Base-by-base conservation (phyloP, 2,888 invertebrate species). In the Scaptomyza flava region DNA sequence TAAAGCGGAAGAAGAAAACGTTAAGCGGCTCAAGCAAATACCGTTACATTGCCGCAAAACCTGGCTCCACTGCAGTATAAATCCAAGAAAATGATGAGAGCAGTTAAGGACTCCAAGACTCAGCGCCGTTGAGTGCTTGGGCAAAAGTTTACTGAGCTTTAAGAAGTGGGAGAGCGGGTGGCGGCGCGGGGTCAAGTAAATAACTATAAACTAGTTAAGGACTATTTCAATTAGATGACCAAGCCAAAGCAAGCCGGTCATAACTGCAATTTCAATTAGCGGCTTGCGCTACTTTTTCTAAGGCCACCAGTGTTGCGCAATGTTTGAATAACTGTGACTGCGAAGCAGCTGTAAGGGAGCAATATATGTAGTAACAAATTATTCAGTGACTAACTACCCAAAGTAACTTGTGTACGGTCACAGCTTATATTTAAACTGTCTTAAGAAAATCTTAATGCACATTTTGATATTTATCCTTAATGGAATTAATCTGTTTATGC, bases 141-240 rank as follows among this genome's bases (percentile, higher is more conserved):
- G 57, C 20, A 51, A 54, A 71, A 75, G 63, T 67, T 77, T 58
- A 42, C 38, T 30, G 20, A 27, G 12, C 33, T 17, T 6, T 12
- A n/a, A 14, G 17, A 6, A 41, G 41, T 14, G 38, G 34, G 34
- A 36, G n/a, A 20, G n/a, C 1, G 41, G 11, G 7, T 9, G 14
- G 23, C 9, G 11, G 27, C 9, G n/a, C 6, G 11, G 63, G 51
- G 36, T 63, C 68, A 68, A 79, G 85, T 79, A 82, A 85, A 82
- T 82, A 82, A 87, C 87, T 82, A 82, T 87, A 82, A 82, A 82
- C 88, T 85, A 83, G 83, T 86, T 84, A 84, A 78, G 76, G 86
- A 83, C 84, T 74, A 78, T 84, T 84, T 83, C 84, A 84, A 88
- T 84, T 84, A 88, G 87, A 78, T 67, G 83, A 66, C 72, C 72